Evolutionary conservation across 1,140 invertebrate genomes (phyloP), one percentile per base, ranked within the genome.

Genomic region (Ericerus pela): DNA sequence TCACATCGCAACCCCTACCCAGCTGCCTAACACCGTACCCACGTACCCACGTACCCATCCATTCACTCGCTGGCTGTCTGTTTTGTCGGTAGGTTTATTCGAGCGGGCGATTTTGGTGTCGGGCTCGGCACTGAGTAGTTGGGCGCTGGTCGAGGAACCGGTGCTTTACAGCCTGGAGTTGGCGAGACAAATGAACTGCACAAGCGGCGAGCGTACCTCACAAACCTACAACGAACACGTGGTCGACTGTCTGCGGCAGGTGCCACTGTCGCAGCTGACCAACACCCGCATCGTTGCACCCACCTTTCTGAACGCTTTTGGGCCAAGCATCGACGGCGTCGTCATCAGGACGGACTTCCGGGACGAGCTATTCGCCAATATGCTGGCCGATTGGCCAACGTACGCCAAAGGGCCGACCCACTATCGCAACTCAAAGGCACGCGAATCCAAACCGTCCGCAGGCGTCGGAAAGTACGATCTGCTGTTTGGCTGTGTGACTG

Each of bases 61-160:
- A n/a, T n/a, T n/a, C n/a, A n/a, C n/a, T n/a, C n/a, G n/a, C n/a
- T n/a, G n/a, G n/a, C n/a, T n/a, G n/a, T n/a, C n/a, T n/a, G n/a
- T 64, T 75, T 75, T 55, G 53, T 70, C 60, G 64, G 1, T 70
- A 84, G 82, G 79, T 61, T 73, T 94, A 33, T 88, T 94, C 68
- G 81, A 86, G 26, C 80, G 88, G 33, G 84, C 86, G 3, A 76
- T 94, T 29, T 71, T 95, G 37, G 75, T 93, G 62, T 90, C 87
- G 62, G 91, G 91, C 8, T 95, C 93, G 16, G 92, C 93, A 0
- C 71, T 96, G 11, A 88, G 87, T 41, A 88, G 85, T 0, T 97
- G 89, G 94, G 92, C 92, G 0, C 73, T 94, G 36, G 88, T 94
- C 1, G 83, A 89, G 63, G 87, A 95, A 69, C 89, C 92, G 0